Percentiles rank a stretch among this genome's conserved stretches.
Conservation (phyloP, 2,113 vertebrate species). For the Chlorocebus sabaeus region DNA sequence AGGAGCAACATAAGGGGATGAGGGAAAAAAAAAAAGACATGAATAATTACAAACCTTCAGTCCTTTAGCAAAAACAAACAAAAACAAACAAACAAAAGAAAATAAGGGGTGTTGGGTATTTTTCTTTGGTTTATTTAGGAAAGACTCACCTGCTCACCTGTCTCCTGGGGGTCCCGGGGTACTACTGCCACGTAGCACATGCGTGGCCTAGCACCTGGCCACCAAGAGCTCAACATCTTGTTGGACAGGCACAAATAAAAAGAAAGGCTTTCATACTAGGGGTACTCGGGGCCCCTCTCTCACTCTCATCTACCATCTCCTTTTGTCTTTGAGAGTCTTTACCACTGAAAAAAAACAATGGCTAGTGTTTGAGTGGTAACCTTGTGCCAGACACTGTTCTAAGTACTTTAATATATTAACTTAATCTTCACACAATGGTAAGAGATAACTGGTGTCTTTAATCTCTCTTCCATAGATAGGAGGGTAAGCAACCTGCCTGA, state of each 20-base stretch:
- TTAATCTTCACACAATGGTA: background rate
- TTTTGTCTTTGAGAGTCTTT: background rate
- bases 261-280: background rate
- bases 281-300: background rate
- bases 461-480: background rate
- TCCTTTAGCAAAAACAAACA: background rate
- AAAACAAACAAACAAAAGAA: too few relatives aligned
- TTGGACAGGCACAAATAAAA: background rate
- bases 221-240: background rate
- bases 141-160: background rate
- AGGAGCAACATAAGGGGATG: background rate
- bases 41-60: background rate
- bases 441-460: background rate
- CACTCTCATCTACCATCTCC: background rate
- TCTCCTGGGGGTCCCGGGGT: background rate
- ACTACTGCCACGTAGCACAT: accelerated
- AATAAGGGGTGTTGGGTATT: too few relatives aligned
- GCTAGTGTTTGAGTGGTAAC: background rate
- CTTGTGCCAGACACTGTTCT: background rate
- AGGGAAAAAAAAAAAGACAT: background rate
- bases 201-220: too few relatives aligned
- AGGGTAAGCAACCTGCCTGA: background rate
- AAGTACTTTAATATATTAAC: background rate
- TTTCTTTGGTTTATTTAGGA: background rate
- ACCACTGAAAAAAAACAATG: background rate